Percentiles rank a stretch among this genome's conserved stretches.
phyloP scores from a whole-genome alignment of 2,888 invertebrate genomes.

The Lissonota sp. region DNA sequence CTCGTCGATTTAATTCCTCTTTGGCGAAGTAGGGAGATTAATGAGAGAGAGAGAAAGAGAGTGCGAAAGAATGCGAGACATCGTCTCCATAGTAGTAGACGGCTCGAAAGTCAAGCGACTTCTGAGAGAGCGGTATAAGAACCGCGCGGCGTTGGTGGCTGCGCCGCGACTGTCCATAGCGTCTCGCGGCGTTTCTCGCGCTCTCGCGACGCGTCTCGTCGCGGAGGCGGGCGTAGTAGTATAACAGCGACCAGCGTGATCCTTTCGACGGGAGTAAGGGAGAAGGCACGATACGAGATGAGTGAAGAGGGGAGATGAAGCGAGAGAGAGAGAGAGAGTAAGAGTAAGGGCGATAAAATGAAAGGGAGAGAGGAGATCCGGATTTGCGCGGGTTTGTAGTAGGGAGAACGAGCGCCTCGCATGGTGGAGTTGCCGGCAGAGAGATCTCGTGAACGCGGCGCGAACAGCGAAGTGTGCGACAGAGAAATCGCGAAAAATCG shows the following conservation, averaged over 20 bases:
- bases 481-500: conserved; percentile 3
- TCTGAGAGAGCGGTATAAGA: conserved; percentile 47
- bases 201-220: conserved; percentile 15
- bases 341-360: not conserved
- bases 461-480: conserved; percentile 8
- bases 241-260: conserved; percentile 28
- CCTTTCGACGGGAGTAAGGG: conserved; percentile 52
- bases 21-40: not conserved
- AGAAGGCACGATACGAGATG: conserved; percentile 54
- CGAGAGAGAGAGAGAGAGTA: conserved; percentile 35
- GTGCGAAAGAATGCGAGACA: not conserved
- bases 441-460: conserved; percentile 46
- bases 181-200: conserved; percentile 24
- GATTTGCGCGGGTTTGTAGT: conserved; percentile 18
- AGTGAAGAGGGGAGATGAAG: conserved; percentile 27
- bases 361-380: conserved; percentile 24
- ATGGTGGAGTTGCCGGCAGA: conserved; percentile 51
- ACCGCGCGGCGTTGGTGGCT: conserved; percentile 51
- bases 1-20: not conserved
- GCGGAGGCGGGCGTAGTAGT: conserved; percentile 51
- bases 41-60: not conserved
- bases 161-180: conserved; percentile 46
- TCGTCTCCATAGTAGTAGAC: conserved; percentile 34
- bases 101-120: conserved; percentile 51
- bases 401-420: conserved; percentile 52